Evolutionary conservation across 2,888 invertebrate genomes (phyloP).

Genomic region (Fabriciana adippe): DNA sequence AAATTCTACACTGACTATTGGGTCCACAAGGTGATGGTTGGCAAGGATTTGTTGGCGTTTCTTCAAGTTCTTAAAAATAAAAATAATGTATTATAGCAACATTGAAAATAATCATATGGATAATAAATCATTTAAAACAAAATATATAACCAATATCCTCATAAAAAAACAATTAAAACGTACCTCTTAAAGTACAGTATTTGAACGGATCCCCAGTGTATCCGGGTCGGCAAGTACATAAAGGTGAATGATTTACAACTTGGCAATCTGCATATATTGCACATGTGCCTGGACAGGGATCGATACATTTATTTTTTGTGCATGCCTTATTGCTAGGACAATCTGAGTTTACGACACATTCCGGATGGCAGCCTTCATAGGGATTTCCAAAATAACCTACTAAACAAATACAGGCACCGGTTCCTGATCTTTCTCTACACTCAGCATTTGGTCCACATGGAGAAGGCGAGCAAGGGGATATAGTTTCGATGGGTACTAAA

Average conservation of each 20-base stretch:
- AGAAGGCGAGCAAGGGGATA: conserved; percentile 83
- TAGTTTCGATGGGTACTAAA: conserved; percentile 52
- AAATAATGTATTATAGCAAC: not conserved
- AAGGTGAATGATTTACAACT: conserved; percentile 87
- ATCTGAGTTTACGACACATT: conserved; percentile 88
- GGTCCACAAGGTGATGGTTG: conserved; percentile 84
- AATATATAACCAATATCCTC: not conserved
- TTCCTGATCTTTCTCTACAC: conserved; percentile 82
- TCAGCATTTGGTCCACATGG: conserved; percentile 85
- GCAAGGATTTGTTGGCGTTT: conserved; percentile 74
- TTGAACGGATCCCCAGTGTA: conserved; percentile 89
- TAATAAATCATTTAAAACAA: conserved; percentile 6
- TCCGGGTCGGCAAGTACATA: conserved; percentile 85
- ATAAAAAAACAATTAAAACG: conserved; percentile 41
- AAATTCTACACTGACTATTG: conserved; percentile 83
- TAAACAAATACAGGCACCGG: conserved; percentile 86
- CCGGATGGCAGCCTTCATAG: conserved; percentile 89
- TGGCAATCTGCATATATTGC: conserved; percentile 88
- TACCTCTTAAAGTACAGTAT: conserved; percentile 76
- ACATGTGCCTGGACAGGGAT: conserved; percentile 91
- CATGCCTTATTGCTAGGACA: conserved; percentile 87
- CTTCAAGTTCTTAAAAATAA: conserved; percentile 57
- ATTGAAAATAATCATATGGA: not conserved
- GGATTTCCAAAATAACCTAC: conserved; percentile 89
- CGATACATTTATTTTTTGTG: conserved; percentile 87